Conservation (phyloP, 2,797 vertebrate species). For the Pipistrellus kuhlii region DNA sequence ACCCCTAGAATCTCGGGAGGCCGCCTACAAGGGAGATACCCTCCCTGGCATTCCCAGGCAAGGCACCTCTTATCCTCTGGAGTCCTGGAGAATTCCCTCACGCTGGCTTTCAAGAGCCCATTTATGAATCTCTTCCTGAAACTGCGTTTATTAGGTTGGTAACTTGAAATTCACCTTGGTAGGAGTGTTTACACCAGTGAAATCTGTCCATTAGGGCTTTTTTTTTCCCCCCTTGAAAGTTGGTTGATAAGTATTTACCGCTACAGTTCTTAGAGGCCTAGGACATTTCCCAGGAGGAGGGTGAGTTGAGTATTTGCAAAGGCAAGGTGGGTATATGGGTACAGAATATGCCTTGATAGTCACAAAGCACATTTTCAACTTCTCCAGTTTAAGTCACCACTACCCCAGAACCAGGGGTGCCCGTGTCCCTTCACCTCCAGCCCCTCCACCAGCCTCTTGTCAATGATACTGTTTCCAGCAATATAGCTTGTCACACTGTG, state of each 20-base stretch:
- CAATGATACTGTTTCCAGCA: neutral
- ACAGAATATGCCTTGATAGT: neutral
- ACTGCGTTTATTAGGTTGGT: neutral
- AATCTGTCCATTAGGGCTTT: neutral
- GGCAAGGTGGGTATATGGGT: neutral
- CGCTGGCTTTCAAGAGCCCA: neutral
- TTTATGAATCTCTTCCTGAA: neutral
- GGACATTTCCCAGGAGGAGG: neutral
- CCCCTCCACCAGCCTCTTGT: neutral
- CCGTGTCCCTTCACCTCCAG: neutral
- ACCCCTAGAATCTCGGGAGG: too few species aligned
- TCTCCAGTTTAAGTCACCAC: neutral
- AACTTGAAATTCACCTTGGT: neutral
- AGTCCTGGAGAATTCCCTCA: neutral
- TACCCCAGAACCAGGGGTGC: neutral
- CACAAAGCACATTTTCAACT: neutral
- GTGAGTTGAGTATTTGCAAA: neutral
- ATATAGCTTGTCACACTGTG: accelerated
- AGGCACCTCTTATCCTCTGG: neutral
- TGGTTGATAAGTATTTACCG: neutral
- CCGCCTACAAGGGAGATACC: neutral
- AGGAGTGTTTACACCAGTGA: neutral
- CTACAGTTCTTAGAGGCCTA: neutral
- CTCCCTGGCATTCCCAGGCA: neutral
- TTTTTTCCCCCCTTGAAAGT: neutral